Conservation (phyloP, 2,797 vertebrate genomes). For the Malurus splendens region DNA sequence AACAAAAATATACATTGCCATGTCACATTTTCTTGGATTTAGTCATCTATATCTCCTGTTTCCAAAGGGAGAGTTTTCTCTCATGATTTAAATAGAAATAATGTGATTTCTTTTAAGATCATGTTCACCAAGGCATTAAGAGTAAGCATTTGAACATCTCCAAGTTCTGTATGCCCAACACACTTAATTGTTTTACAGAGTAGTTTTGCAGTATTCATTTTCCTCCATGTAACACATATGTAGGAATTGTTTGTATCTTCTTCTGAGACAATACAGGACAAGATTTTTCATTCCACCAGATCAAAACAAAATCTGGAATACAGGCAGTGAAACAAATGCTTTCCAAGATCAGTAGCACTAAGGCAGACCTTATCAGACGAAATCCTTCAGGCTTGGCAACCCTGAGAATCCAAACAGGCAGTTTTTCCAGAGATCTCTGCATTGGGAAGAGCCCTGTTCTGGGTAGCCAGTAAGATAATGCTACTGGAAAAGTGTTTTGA, state of each 20-base stretch:
- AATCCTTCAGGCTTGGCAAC: neutral
- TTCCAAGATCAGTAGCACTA: neutral
- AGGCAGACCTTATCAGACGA: neutral
- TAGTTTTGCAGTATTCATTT: neutral
- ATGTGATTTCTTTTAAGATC: neutral
- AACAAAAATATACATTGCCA: neutral
- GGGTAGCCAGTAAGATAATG: neutral
- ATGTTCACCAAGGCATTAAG: neutral
- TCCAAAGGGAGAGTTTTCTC: neutral
- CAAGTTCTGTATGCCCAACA: neutral
- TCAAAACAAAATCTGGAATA: neutral
- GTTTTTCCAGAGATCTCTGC: neutral
- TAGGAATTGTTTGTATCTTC: neutral
- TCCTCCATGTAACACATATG: neutral
- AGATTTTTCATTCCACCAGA: neutral
- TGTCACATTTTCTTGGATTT: neutral
- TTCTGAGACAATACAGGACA: neutral
- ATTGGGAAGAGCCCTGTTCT: neutral
- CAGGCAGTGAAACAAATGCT: neutral
- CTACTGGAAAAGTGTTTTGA: neutral
- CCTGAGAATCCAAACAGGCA: neutral
- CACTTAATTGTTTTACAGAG: neutral
- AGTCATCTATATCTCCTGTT: neutral
- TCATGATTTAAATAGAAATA: neutral
- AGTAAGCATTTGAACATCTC: neutral